Base-by-base conservation (phyloP, 2,888 invertebrate species). In the Volucella inflata region DNA sequence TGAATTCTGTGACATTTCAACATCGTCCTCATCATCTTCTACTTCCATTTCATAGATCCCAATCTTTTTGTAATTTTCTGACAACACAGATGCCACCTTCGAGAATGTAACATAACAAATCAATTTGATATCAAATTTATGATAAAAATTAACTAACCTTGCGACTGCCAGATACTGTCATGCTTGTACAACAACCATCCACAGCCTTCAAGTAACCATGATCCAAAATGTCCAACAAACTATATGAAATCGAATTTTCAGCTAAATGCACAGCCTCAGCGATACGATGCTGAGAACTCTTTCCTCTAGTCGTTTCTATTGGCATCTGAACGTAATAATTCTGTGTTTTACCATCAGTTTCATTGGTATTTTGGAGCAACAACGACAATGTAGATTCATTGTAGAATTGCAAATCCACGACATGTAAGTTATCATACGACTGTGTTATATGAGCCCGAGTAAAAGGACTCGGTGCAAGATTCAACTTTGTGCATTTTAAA, bases 1-100 rank as follows among this genome's bases (percentile, higher is more conserved):
- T 9, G 91, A 91, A 62, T 91, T 90, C 72, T 92, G 90, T 2
- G 92, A 91, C 89, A 91, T 94, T 88, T 93, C 94, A 46, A 96
- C 96, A 71, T 96, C 96, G 72, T 97, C 98, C 87, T 98, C 98
- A 75, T 96, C 96, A 30, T 97, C 98, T 90, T 98, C 98, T 0
- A 95, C 96, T 93, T 98, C 98, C 95, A 98, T 98, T 91, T 98
- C 97, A 90, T 97, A 97, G 60, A 98, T 94, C 84, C 97, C 94
- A 53, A 98, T 96, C 91, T 97, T 96, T 79, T 96, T 94, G 70
- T 93, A 93, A 88, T 94, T 96, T 88, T 96, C 96, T 14, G 97
- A 96, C 50, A 98, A 93, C 59, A 98, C 95, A 50, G 98, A 96
- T 9, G 97, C 96, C 9, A 98, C 97, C 90, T 90, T 44, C 9